Evolutionary conservation across 2,797 vertebrate genomes (phyloP).

Genomic region (Petrocephalus schoutedeni): DNA sequence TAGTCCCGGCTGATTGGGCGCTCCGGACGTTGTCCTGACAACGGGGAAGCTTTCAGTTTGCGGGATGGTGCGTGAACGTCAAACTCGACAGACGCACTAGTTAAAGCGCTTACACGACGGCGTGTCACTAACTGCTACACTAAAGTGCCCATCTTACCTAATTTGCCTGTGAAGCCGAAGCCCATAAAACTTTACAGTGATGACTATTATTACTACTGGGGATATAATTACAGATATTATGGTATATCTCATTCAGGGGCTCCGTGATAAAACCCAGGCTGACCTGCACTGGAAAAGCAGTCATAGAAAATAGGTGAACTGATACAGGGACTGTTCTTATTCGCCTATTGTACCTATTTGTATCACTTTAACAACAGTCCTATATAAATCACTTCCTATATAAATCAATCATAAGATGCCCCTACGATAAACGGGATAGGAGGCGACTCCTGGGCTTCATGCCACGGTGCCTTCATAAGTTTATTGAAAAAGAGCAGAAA

Average conservation of each 20-base stretch:
- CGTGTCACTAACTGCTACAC: neutral
- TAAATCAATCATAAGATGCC: neutral
- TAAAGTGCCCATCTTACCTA: neutral
- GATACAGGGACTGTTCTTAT: neutral
- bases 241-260: too few species aligned
- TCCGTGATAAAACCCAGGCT: too few species aligned
- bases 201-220: neutral
- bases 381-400: too few species aligned
- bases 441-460: neutral
- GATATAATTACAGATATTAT: neutral
- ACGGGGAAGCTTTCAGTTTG: conserved; percentile 51
- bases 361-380: too few species aligned
- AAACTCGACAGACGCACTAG: neutral
- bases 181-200: neutral
- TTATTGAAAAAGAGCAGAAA: neutral
- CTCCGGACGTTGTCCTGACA: conserved; percentile 52
- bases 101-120: neutral
- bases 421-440: too few species aligned
- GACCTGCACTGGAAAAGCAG: too few species aligned
- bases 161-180: neutral
- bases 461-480: neutral
- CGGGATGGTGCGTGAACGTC: conserved; percentile 2
- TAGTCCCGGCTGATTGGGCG: conserved; percentile 45
- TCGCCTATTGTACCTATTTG: neutral
- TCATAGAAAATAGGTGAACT: too few species aligned